Percentiles rank a stretch among this genome's conserved stretches.
Conservation (phyloP, 1,140 invertebrate genomes). For the honey bee (Apis mellifera) region DNA sequence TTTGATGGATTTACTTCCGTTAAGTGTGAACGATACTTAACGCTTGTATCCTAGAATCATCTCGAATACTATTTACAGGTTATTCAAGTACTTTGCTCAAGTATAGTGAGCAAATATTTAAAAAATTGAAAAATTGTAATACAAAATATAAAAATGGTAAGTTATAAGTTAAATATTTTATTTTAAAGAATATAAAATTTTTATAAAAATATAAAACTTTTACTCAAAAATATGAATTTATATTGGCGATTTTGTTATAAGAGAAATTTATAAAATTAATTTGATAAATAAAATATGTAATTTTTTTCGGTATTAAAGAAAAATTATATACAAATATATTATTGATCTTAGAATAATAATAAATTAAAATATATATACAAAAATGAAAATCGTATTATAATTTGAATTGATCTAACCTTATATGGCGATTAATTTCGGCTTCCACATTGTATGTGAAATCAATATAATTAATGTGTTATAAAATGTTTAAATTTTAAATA, state of each 20-base stretch:
- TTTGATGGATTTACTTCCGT: neutral
- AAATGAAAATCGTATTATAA: neutral
- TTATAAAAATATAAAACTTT: neutral
- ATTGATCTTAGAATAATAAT: no score
- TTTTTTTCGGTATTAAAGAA: neutral
- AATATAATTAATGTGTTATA: neutral
- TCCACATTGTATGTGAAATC: conserved; percentile 8
- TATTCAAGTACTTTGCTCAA: neutral
- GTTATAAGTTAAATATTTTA: neutral
- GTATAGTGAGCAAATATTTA: conserved; percentile 22
- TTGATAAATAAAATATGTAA: neutral
- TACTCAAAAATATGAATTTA: neutral
- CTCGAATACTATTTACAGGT: conserved; percentile 41
- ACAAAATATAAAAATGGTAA: conserved; percentile 40
- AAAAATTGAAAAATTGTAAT: neutral
- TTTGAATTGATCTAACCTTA: conserved; percentile 69
- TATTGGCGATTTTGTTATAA: neutral
- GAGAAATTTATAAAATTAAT: neutral
- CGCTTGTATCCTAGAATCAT: conserved; percentile 33
- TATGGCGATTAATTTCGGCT: conserved; percentile 67
- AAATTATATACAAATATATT: neutral
- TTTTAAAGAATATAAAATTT: neutral
- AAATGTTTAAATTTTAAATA: neutral
- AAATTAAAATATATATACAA: neutral
- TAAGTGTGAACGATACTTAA: conserved; percentile 8